These are phyloP conservation scores for Orthosia gracilis DNA, from an alignment of 2,888 invertebrate genomes.

Conservation along the genomic window DNA sequence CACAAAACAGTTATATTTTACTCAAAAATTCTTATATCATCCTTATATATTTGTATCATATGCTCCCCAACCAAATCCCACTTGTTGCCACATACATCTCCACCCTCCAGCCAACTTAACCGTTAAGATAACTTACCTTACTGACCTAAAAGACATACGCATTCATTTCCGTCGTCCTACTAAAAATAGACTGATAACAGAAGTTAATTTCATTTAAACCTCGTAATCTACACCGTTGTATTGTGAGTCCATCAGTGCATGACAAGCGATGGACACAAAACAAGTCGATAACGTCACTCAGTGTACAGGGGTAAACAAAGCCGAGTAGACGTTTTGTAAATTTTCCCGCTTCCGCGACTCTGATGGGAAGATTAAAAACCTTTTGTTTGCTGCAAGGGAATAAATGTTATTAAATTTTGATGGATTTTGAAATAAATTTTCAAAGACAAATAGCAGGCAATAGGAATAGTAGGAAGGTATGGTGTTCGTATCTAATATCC, in stretches of 20 bases:
- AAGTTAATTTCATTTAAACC: slow-evolving; percentile 55
- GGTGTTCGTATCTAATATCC: not conserved
- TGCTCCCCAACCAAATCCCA: not conserved
- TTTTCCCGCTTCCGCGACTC: slow-evolving; percentile 59
- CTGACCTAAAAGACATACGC: slow-evolving; percentile 42
- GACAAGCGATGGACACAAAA: slow-evolving; percentile 67
- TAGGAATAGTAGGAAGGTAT: not conserved
- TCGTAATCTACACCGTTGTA: slow-evolving; percentile 52
- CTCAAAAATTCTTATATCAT: no score
- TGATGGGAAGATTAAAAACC: slow-evolving; percentile 64
- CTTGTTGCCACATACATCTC: slow-evolving; percentile 7
- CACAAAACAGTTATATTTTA: not conserved
- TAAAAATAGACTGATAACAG: slow-evolving; percentile 22
- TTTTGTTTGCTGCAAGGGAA: slow-evolving; percentile 56
- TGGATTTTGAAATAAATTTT: slow-evolving; percentile 44
- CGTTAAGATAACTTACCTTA: slow-evolving; percentile 35
- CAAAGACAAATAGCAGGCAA: not conserved
- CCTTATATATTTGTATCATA: not conserved
- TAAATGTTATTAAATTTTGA: slow-evolving; percentile 61
- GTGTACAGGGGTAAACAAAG: slow-evolving; percentile 60
- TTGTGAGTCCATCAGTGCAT: slow-evolving; percentile 60
- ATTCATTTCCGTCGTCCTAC: slow-evolving; percentile 49
- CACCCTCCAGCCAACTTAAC: slow-evolving; percentile 11
- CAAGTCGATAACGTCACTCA: slow-evolving; percentile 71
- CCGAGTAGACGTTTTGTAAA: slow-evolving; percentile 58